phyloP scores from a whole-genome alignment of 2,888 invertebrate species.

The Myopa testacea region DNA sequence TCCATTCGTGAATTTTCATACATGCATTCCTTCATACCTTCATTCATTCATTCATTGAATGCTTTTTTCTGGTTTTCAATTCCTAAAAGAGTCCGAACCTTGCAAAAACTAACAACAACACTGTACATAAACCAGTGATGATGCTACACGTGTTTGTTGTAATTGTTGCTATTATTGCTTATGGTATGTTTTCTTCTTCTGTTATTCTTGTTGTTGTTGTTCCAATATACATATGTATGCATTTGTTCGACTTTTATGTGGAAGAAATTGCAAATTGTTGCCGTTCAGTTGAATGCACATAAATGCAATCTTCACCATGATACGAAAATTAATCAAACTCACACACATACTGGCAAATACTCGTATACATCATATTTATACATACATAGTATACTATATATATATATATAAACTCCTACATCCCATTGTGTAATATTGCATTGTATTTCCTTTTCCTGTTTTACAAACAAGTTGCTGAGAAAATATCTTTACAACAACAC shows the following conservation, averaged over 20 bases:
- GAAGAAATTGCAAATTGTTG: constrained; percentile 10
- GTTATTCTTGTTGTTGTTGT: constrained; percentile 32
- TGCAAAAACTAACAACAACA: not conserved
- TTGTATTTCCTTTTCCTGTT: too few relatives aligned
- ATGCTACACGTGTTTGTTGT: constrained; percentile 5
- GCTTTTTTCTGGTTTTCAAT: not conserved
- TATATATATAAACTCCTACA: too few relatives aligned
- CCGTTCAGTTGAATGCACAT: not conserved
- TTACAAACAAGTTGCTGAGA: too few relatives aligned
- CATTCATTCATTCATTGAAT: too few relatives aligned
- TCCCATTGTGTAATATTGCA: too few relatives aligned
- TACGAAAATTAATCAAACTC: constrained; percentile 25
- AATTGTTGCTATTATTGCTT: constrained; percentile 3
- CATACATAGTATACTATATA: not conserved
- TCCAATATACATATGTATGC: not conserved
- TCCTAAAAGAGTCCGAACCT: not conserved
- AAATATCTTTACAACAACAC: too few relatives aligned
- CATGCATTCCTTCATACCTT: too few relatives aligned
- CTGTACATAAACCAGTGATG: too few relatives aligned
- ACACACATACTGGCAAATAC: constrained; percentile 17
- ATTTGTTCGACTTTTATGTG: constrained; percentile 6
- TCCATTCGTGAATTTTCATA: too few relatives aligned
- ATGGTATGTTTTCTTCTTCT: not conserved
- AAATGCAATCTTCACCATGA: constrained; percentile 3
- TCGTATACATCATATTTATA: not conserved